These are phyloP conservation scores for Phyllostomus hastatus DNA, from an alignment of 2,113 vertebrate genomes.

Conservation along the genomic window DNA sequence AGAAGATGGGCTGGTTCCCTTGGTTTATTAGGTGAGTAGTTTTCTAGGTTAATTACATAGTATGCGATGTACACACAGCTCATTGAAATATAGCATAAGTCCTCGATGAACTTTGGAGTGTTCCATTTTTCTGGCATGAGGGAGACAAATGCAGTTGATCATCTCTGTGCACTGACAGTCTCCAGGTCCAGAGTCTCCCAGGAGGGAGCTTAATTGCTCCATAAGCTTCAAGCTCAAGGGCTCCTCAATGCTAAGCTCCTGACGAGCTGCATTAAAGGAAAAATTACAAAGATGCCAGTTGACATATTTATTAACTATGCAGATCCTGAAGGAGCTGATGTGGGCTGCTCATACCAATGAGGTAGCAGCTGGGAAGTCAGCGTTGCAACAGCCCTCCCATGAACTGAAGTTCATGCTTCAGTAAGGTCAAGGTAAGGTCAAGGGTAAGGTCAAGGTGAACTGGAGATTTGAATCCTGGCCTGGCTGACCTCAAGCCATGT, in stretches of 20 bases:
- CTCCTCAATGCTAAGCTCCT: conserved; percentile 79
- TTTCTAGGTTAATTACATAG: conserved; percentile 80
- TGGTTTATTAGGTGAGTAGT: conserved; percentile 75
- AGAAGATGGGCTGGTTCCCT: conserved; percentile 65
- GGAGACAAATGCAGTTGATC: conserved; percentile 78
- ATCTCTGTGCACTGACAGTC: conserved; percentile 79
- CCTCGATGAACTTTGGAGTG: conserved; percentile 78
- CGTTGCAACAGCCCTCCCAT: not conserved
- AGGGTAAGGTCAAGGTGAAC: not conserved
- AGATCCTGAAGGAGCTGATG: conserved; percentile 53
- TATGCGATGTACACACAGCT: conserved; percentile 72
- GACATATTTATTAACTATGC: conserved; percentile 83
- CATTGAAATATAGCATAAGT: conserved; percentile 77
- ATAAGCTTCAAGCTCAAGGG: conserved; percentile 82
- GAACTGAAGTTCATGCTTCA: not conserved
- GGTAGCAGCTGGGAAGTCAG: not conserved
- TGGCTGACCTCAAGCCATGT: not conserved
- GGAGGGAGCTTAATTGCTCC: conserved; percentile 82
- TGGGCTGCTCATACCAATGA: not conserved
- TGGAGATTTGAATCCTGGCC: not conserved
- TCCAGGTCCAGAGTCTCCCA: conserved; percentile 74
- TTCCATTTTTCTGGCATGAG: conserved; percentile 77
- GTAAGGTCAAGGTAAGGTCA: not conserved
- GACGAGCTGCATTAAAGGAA: conserved; percentile 73
- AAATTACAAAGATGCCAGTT: conserved; percentile 75